These are phyloP conservation scores for Limonius californicus DNA, from an alignment of 1,140 invertebrate genomes.

Conservation along the genomic window DNA sequence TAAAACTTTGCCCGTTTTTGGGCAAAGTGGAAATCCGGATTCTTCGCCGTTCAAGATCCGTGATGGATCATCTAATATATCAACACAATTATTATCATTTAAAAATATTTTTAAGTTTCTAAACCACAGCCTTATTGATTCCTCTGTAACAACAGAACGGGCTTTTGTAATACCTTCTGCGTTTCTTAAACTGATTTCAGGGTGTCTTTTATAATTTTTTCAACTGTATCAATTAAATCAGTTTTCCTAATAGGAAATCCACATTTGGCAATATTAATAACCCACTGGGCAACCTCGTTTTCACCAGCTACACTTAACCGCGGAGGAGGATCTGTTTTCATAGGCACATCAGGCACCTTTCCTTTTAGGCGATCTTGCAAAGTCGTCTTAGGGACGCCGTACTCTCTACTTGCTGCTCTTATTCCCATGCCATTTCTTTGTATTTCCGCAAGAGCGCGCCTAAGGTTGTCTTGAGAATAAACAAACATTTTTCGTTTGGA, in stretches of 20 bases:
- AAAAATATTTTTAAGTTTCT: conserved; percentile 26
- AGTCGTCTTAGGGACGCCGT: not conserved
- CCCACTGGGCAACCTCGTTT: not conserved
- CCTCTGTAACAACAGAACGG: conserved; percentile 36
- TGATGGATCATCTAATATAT: conserved; percentile 20
- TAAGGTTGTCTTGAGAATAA: too few species aligned
- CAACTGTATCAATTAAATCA: conserved; percentile 14
- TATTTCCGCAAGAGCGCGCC: not conserved
- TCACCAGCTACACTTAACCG: too few species aligned
- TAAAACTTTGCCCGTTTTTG: conserved; percentile 34
- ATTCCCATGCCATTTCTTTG: not conserved
- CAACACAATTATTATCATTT: conserved; percentile 19
- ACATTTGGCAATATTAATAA: too few species aligned
- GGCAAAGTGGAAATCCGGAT: conserved; percentile 32
- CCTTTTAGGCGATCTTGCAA: not conserved
- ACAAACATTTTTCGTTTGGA: not conserved
- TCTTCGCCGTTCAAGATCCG: conserved; percentile 36
- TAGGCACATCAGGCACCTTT: not conserved
- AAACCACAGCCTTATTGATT: conserved; percentile 36
- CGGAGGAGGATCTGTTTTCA: not conserved
- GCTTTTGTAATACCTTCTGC: conserved; percentile 31
- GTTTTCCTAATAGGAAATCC: conserved; percentile 22
- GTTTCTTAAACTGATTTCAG: conserved; percentile 16
- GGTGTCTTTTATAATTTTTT: conserved; percentile 29
- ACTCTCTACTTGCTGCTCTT: not conserved